Base-by-base conservation (phyloP, 2,888 invertebrate genomes). In the Acanthosepion esculentum region DNA sequence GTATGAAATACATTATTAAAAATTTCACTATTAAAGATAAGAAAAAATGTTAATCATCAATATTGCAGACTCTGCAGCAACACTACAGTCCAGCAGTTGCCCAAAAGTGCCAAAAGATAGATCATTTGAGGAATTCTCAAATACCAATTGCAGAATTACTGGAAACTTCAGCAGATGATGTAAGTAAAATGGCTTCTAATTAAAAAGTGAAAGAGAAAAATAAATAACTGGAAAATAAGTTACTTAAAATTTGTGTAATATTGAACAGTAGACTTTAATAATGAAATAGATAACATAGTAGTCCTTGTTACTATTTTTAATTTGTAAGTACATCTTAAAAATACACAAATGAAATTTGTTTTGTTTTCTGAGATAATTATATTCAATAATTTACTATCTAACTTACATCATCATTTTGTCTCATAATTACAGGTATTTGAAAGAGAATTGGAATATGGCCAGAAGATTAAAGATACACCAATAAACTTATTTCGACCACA, bases 51-150 rank as follows among this genome's bases (percentile, higher is more conserved):
- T 55, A 94, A 8, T 59, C 5, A 48, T 94, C 78, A 41, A 92
- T 29, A 93, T 96, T 96, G 48, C 95, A 98, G 96, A 98, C 98
- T 26, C 98, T 99, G 95, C 98, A 98, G 97, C 98, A 98, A 95
- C 99, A 99, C 97, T 98, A 98, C 26, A 97, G 98, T 96, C 98
- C 99, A 8, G 98, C 98, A 95, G 98, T 99, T 20, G 98, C 98
- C 41, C 98, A 98, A 94, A 98, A 98, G 0, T 99, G 99, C 0
- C 98, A 98, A 95, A 98, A 98, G 96, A 98, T 99, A 94, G 98
- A 98, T 94, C 98, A 98, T 94, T 98, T 98, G 2, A 97, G 98
- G 92, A 98, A 98, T 0, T 98, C 98, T 33, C 97, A 98, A 26
- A 98, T 98, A 97, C 98, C 98, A 96, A 97, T 99, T 95, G 98